These are phyloP conservation scores for Diceros bicornis DNA, from an alignment of 2,797 vertebrate genomes.

Conservation along the genomic window DNA sequence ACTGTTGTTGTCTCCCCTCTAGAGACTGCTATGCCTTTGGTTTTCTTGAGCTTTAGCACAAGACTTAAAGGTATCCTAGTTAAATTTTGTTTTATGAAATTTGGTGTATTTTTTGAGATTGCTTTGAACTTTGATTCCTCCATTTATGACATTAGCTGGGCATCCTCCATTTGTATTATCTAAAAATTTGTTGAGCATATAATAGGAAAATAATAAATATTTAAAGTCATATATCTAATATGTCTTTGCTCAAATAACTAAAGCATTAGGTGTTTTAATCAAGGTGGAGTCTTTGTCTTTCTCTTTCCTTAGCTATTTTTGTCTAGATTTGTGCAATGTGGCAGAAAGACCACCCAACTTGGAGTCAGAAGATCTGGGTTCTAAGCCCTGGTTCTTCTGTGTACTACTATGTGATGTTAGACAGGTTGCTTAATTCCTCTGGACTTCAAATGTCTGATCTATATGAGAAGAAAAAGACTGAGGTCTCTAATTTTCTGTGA, in stretches of 20 bases:
- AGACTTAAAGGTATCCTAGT: not conserved
- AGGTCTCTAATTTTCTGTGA: constrained; percentile 19
- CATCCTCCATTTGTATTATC: not conserved
- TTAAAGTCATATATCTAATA: constrained; percentile 4
- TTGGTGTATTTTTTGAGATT: not conserved
- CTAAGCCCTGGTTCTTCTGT: not conserved
- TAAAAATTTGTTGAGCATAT: constrained; percentile 14
- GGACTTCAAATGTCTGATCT: constrained; percentile 14
- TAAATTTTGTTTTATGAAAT: constrained; percentile 57
- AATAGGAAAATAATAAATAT: not conserved
- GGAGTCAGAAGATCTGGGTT: not conserved
- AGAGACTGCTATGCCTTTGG: not conserved
- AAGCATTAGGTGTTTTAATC: constrained; percentile 52
- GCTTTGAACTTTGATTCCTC: constrained; percentile 38
- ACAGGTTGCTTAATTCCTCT: constrained; percentile 3
- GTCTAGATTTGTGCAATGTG: not conserved
- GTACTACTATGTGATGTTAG: not conserved
- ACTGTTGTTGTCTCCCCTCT: not conserved
- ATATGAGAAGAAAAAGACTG: not conserved
- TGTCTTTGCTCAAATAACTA: constrained; percentile 43
- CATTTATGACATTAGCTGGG: not conserved
- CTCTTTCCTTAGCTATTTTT: not conserved
- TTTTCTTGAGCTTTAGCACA: constrained; percentile 7
- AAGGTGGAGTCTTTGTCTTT: not conserved
- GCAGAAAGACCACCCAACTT: constrained; percentile 41